Conservation (phyloP, 2,113 vertebrate genomes). For the Lepus europaeus region DNA sequence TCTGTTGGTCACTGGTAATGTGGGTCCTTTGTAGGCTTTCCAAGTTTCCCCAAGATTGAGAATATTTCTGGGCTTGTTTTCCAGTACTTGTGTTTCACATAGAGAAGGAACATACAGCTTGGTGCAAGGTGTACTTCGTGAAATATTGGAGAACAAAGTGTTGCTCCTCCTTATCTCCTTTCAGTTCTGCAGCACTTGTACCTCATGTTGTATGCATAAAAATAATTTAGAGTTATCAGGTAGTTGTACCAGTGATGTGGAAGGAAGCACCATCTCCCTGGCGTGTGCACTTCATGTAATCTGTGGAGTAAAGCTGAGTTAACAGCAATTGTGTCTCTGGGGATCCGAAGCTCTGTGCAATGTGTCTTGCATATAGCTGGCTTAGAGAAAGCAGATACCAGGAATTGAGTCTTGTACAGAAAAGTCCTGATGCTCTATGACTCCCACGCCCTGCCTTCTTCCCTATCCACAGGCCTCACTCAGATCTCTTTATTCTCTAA, state of each 20-base stretch:
- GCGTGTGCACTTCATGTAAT: neutral
- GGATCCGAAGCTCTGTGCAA: neutral
- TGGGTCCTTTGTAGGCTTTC: neutral
- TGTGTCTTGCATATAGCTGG: no score
- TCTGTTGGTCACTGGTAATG: neutral
- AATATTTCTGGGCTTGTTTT: neutral
- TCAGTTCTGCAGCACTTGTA: neutral
- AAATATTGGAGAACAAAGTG: constrained; percentile 14
- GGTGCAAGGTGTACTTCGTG: neutral
- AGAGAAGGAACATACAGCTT: constrained; percentile 10
- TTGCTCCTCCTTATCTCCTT: neutral
- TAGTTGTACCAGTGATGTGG: neutral
- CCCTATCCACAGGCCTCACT: no score
- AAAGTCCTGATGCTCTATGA: no score
- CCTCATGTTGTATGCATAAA: neutral
- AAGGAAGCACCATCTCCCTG: neutral
- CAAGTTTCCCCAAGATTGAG: neutral
- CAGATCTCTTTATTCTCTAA: no score
- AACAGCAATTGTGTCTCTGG: neutral
- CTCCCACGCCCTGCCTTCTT: no score
- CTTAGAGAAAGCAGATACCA: no score
- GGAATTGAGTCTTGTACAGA: no score
- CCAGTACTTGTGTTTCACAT: neutral
- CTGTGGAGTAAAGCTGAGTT: neutral
- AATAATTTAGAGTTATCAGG: neutral